A percentile compares a stretch with the other conserved stretches of the same genome.
These are phyloP conservation scores for Pocillopora damicornis DNA, from an alignment of 64 coral and sea anemone species.

Conservation along the genomic window DNA sequence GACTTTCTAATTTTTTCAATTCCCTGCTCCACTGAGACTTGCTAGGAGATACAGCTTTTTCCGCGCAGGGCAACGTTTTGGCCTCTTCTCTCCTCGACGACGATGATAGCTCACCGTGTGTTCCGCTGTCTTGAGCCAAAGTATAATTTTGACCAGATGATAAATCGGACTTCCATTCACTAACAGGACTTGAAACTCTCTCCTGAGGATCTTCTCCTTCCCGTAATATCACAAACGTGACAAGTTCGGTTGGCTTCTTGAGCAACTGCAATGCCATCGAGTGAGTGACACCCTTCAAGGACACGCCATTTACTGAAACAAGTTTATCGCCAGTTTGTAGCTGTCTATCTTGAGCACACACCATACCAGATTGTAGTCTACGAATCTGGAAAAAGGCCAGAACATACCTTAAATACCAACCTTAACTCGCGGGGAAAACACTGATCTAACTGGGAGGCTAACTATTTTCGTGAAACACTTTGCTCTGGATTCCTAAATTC, in stretches of 20 bases:
- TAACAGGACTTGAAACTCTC: neutral
- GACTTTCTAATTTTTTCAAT: neutral
- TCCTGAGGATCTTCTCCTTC: conserved; percentile 14
- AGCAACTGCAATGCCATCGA: conserved; percentile 79
- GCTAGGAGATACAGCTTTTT: neutral
- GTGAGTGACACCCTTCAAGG: conserved; percentile 62
- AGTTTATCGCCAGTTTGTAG: conserved; percentile 58
- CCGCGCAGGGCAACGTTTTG: neutral
- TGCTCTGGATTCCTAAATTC: no score
- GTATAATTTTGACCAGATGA: neutral
- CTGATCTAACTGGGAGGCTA: neutral
- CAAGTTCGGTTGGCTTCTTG: conserved; percentile 73
- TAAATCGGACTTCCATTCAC: neutral
- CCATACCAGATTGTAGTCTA: conserved; percentile 68
- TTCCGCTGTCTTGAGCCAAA: neutral
- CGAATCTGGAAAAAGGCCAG: conserved; percentile 50
- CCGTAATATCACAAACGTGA: conserved; percentile 71
- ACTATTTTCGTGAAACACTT: no score
- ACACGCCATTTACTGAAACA: conserved; percentile 66
- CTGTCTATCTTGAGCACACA: conserved; percentile 67
- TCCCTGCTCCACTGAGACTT: neutral
- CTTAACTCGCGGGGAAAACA: no score
- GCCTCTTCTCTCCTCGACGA: neutral
- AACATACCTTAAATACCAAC: neutral
- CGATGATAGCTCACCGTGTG: neutral